Conservation (phyloP, 2,113 vertebrate genomes). For the Sinocyclocheilus anophthalmus region DNA sequence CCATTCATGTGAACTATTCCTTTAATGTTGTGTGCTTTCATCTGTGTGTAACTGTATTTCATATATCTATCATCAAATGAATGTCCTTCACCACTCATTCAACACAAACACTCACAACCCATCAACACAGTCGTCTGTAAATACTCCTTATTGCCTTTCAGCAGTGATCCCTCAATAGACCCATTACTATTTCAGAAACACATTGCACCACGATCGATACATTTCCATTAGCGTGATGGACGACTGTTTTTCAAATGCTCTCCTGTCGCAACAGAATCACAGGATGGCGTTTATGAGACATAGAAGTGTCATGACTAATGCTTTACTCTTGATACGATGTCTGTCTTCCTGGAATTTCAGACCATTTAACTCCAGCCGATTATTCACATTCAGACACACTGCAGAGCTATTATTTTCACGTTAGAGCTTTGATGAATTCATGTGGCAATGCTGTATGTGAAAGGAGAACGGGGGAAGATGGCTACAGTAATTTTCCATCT, state of each 20-base stretch:
- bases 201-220: conserved; percentile 53
- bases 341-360: conserved; percentile 34
- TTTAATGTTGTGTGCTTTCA: neutral
- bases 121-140: conserved; percentile 8
- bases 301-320: conserved; percentile 39
- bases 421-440: conserved; percentile 14
- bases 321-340: conserved; percentile 12
- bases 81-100: neutral
- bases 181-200: conserved; percentile 54
- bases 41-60: neutral
- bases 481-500: conserved; percentile 26
- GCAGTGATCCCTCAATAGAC: conserved; percentile 37
- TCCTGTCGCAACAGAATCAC: conserved; percentile 28
- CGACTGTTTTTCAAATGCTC: conserved; percentile 48
- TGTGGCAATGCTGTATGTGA: neutral
- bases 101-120: conserved; percentile 26
- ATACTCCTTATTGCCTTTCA: conserved; percentile 38
- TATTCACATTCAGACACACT: neutral
- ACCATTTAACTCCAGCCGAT: neutral
- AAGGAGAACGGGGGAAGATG: neutral
- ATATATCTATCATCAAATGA: neutral
- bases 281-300: neutral
- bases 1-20: too few species aligned
- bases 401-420: neutral
- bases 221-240: conserved; percentile 56